Evolutionary conservation across 2,888 invertebrate species (phyloP), one percentile per base, ranked within the genome.

Genomic region (Phengaris arion): DNA sequence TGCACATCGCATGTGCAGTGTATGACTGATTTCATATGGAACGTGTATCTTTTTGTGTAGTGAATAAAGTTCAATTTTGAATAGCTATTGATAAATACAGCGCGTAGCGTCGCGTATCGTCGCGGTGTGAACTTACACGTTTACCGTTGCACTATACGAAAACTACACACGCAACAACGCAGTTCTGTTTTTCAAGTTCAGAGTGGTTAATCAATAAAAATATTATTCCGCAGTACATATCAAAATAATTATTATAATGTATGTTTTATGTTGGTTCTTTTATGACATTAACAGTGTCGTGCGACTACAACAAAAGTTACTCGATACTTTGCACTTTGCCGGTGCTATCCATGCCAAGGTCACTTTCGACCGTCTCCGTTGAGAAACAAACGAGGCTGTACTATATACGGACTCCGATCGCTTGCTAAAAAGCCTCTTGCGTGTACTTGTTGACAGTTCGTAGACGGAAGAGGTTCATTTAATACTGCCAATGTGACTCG

Each of bases 261-360:
- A 48, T 48, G 8, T 48, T 48, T 1, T 6, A 46, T 4, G 46
- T 46, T 46, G 6, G 46, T 46, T 64, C 35, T 35, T 52, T 45
- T 64, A 45, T 64, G 64, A 45, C 64, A 64, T 64, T 64, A 4
- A 75, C 74, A 55, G 74, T 15, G 13, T 35, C 12, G 35, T 64
- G 64, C 35, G 13, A 35, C 64, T 22, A 45, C 64, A 64, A 64
- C 64, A 64, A 64, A 64, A 35, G 35, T 45, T 6, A 70, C 55
- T 54, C n/a, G 12, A n/a, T 35, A 46, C 52, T 54, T 72, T 35
- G 52, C 72, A 75, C 68, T 75, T 48, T 73, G 64, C 12, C 64
- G 35, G 35, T 52, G 74, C 74, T 78, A 84, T 83, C 79, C 74
- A 77, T 83, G 86, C 82, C 84, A 85, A 84, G 85, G 86, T 75